Percentiles rank a stretch among this genome's conserved stretches.
These are phyloP conservation scores for Phylloscopus collybita DNA, from an alignment of 2,797 vertebrate species.

Conservation along the genomic window DNA sequence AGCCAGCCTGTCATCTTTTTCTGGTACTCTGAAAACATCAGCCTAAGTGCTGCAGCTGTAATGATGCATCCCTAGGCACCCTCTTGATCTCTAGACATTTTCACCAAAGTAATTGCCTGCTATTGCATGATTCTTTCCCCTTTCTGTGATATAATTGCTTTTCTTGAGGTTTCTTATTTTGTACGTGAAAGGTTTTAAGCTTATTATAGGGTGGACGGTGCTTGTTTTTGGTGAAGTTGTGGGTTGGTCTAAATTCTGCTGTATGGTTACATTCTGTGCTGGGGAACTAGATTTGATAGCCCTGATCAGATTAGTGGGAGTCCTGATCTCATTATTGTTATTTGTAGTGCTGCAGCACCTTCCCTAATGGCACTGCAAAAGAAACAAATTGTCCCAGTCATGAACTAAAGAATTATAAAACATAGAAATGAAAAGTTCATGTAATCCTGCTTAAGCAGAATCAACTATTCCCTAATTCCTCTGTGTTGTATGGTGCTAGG, in stretches of 20 bases:
- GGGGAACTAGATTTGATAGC: not conserved
- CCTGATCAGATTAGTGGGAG: not conserved
- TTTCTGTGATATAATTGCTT: not conserved
- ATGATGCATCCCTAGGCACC: not conserved
- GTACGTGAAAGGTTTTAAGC: not conserved
- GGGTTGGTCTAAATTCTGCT: not conserved
- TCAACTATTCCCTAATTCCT: not conserved
- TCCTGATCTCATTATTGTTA: not conserved
- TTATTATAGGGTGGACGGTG: not conserved
- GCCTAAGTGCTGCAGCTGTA: not conserved
- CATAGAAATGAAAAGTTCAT: not conserved
- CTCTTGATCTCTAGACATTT: not conserved
- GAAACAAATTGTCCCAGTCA: not conserved
- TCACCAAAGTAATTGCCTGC: not conserved
- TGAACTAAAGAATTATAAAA: not conserved
- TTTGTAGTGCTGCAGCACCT: not conserved
- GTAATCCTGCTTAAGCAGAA: conserved; percentile 24
- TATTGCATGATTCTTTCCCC: not conserved
- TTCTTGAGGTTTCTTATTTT: not conserved
- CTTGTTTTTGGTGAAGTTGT: not conserved
- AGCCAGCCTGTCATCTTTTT: not conserved
- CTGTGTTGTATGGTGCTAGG: not conserved
- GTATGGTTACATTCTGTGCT: not conserved
- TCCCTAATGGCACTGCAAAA: not conserved
- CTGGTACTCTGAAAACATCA: not conserved